Evolutionary conservation across 2,797 vertebrate species (phyloP).

Genomic region (Trachops cirrhosus): DNA sequence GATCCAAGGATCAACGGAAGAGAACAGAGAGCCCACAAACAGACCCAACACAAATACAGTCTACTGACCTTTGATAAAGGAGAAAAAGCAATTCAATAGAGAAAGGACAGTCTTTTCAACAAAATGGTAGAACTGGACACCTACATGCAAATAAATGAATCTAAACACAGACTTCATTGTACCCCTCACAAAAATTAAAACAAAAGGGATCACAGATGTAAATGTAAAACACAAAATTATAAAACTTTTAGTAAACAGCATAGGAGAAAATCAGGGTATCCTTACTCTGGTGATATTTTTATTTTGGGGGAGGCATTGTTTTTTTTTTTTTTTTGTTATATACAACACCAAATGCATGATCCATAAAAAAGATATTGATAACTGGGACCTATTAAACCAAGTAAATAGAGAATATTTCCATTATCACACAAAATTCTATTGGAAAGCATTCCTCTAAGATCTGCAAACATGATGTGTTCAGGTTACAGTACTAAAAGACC

Average conservation of each 20-base stretch:
- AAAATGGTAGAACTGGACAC: neutral
- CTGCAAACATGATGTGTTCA: neutral
- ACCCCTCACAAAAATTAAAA: neutral
- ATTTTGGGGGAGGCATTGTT: too few relatives aligned
- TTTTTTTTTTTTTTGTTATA: neutral
- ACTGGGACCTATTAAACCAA: neutral
- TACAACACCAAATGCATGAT: neutral
- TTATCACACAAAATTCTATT: neutral
- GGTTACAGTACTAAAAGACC: neutral
- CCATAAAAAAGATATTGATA: neutral
- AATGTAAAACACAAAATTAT: neutral
- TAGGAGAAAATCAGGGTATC: neutral
- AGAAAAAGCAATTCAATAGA: neutral
- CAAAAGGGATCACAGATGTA: neutral
- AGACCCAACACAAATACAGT: neutral
- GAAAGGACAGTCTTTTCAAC: neutral
- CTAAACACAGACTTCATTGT: neutral
- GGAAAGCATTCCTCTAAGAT: neutral
- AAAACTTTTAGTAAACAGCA: neutral
- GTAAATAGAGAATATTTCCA: neutral
- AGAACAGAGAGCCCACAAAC: neutral
- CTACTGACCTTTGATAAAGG: neutral
- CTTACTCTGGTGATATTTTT: neutral
- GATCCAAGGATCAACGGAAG: neutral
- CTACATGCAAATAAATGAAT: neutral